Percentiles rank a stretch among this genome's conserved stretches.
Evolutionary conservation across 1,140 invertebrate genomes (phyloP).

Genomic region (Halictus rubicundus): DNA sequence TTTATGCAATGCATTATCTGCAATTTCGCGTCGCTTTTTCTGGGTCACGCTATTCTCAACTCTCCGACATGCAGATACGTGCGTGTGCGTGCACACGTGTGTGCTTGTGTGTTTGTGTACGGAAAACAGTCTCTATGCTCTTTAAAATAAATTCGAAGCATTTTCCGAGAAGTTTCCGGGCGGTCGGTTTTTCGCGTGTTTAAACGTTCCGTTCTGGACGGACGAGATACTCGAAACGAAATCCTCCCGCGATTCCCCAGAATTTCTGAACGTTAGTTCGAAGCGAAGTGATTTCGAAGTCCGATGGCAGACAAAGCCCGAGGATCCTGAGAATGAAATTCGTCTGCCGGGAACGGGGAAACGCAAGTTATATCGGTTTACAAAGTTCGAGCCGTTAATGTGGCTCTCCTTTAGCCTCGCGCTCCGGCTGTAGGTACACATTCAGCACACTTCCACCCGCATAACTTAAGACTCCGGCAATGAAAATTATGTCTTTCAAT

Average conservation of each 20-base stretch:
- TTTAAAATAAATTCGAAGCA: not conserved
- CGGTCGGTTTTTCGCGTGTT: no score
- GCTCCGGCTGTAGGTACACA: slow-evolving; percentile 29
- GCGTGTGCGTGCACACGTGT: no score
- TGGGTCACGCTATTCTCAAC: no score
- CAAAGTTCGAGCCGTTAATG: slow-evolving; percentile 45
- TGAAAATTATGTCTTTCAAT: slow-evolving; percentile 15
- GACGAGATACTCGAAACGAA: not conserved
- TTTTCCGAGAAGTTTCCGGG: no score
- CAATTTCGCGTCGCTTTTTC: no score
- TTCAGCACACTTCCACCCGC: slow-evolving; percentile 33
- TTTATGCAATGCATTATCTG: no score
- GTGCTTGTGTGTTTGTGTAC: no score
- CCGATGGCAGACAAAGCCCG: slow-evolving; percentile 34
- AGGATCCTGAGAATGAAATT: slow-evolving; percentile 9
- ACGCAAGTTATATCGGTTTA: slow-evolving; percentile 50
- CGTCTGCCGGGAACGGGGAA: slow-evolving; percentile 12
- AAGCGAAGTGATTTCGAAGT: slow-evolving; percentile 4
- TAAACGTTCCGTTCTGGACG: not conserved
- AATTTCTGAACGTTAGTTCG: not conserved
- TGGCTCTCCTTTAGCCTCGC: slow-evolving; percentile 31
- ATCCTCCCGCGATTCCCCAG: not conserved
- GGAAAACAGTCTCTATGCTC: no score
- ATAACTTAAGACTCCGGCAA: slow-evolving; percentile 37
- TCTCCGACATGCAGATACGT: no score